phyloP scores from a whole-genome alignment of 2,113 vertebrate species.

The Athene noctua region DNA sequence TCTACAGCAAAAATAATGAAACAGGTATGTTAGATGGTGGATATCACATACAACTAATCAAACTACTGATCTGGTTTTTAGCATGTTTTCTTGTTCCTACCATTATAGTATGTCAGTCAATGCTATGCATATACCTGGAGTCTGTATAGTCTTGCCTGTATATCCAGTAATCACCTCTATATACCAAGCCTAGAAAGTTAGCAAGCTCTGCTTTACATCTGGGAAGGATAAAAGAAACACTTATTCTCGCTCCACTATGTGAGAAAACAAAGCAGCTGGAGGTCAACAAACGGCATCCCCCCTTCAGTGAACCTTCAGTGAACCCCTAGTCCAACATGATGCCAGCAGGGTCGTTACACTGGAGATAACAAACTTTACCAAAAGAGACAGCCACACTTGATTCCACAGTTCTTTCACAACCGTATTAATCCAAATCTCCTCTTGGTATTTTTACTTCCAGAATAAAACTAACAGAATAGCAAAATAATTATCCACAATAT shows the following conservation, averaged over 20 bases:
- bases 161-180: not conserved
- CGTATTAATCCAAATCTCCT: not conserved
- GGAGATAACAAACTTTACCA: not conserved
- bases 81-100: not conserved
- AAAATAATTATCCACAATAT: not conserved
- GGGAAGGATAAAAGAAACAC: constrained; percentile 26
- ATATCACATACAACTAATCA: not conserved
- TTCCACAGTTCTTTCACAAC: not conserved
- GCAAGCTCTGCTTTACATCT: constrained; percentile 26
- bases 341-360: not conserved
- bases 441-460: not conserved
- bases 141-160: not conserved
- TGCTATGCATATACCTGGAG: not conserved
- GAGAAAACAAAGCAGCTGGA: constrained; percentile 45
- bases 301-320: constrained; percentile 34
- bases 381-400: not conserved
- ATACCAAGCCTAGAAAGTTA: not conserved
- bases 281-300: constrained; percentile 33
- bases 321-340: not conserved
- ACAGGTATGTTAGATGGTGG: not conserved
- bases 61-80: not conserved
- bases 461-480: not conserved
- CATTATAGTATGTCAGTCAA: not conserved
- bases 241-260: not conserved
- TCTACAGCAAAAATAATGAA: not conserved